A percentile compares a stretch with the other conserved stretches of the same genome.
phyloP scores from a whole-genome alignment of 1,140 invertebrate species.

The Trinorchestia longiramus region DNA sequence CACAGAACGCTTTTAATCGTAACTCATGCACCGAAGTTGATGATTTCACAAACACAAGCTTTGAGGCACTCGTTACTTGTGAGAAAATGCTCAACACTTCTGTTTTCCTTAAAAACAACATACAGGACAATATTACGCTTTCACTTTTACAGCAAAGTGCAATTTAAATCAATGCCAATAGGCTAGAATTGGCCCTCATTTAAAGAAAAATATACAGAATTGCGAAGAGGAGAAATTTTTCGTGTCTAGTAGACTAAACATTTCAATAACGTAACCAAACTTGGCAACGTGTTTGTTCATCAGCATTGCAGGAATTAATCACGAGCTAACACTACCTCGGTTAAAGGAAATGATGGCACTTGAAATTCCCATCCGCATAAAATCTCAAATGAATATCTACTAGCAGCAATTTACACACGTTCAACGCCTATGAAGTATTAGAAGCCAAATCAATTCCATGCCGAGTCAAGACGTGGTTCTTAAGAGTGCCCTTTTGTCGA shows the following conservation, averaged over 20 bases:
- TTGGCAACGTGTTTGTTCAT: not conserved
- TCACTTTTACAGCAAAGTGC: not conserved
- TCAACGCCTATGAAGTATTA: not conserved
- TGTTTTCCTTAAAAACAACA: not conserved
- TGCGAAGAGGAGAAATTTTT: too few species aligned
- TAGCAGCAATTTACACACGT: not conserved
- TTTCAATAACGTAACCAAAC: not conserved
- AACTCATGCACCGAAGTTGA: not conserved
- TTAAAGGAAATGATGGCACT: not conserved
- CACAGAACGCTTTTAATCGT: too few species aligned
- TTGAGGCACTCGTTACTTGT: not conserved
- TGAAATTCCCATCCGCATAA: not conserved
- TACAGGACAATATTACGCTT: not conserved
- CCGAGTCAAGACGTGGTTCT: slow-evolving; percentile 43
- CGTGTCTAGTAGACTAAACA: not conserved
- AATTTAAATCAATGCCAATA: not conserved
- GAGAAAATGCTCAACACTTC: not conserved
- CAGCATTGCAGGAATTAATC: not conserved
- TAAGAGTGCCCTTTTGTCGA: slow-evolving; percentile 53
- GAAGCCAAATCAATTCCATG: not conserved
- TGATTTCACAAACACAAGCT: not conserved
- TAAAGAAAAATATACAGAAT: not conserved
- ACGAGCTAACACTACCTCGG: not conserved
- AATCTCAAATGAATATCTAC: not conserved
- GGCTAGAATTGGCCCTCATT: not conserved